Percentiles rank a stretch among this genome's conserved stretches.
Conservation (phyloP, 2,113 vertebrate genomes). For the cattle (Bos taurus) region ARS-UCD2.0 NC_037336.1:58838001-58838500, state of each 20-base stretch:
- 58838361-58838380: not conserved
- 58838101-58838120: too few species aligned
- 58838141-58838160: too few species aligned
- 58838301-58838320: not conserved
- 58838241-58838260: not conserved
- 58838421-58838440: not conserved
- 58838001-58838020: accelerated
- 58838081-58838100: too few species aligned
- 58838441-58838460: not conserved
- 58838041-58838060: too few species aligned
- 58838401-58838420: not conserved
- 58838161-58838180: too few species aligned
- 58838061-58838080: too few species aligned
- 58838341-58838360: not conserved
- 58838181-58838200: not conserved
- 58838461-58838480: not conserved
- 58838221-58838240: not conserved
- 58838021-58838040: too few species aligned
- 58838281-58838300: not conserved
- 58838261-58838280: not conserved
- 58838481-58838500: not conserved
- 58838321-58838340: not conserved
- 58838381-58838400: not conserved
- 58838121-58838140: too few species aligned
- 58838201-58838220: not conserved